Evolutionary conservation across 2,888 invertebrate species (phyloP), one percentile per base, ranked within the genome.

Genomic region (Dasysyrphus tricinctus): DNA sequence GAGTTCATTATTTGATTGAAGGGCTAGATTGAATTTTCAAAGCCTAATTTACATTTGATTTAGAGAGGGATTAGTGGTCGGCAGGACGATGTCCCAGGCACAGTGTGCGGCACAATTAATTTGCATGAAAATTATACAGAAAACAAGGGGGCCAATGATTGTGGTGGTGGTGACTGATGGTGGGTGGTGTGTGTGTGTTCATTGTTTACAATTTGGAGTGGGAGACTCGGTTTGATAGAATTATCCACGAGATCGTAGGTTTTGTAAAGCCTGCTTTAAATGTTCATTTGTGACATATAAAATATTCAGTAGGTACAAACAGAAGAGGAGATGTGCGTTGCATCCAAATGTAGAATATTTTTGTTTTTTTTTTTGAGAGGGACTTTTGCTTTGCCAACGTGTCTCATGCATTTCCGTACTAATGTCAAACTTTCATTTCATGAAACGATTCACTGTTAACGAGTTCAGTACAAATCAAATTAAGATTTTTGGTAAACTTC

Each of bases 1-100:
- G 74, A 86, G 86, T 86, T 82, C 81, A 78, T 86, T 82, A 82
- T 82, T 79, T 67, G 86, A 86, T 82, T 82, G 86, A 82, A 86
- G 49, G 74, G 29, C 81, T 78, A 81, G 77, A 81, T 86, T 86
- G 77, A 86, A 81, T 81, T 77, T 81, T 77, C 74, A 81, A 80
- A 70, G 67, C 57, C 80, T 78, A 78, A 81, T 86, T 81, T 80
- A 76, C 80, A 84, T 84, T 80, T 61, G 75, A 84, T 75, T 84
- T 72, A 19, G 83, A 75, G 29, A 49, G 9, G 63, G 80, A 80
- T 84, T 80, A 72, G 79, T 56, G 75, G 57, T 65, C 14, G 57
- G 24, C 6, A 56, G 74, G 59, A 79, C 54, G 24, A 24, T 72
- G 77, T 51, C 32, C 56, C 39, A 54, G 32, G 37, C 29, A 54